A percentile compares a stretch with the other conserved stretches of the same genome.
Evolutionary conservation across 2,113 vertebrate species (phyloP).

Genomic region (Lutjanus erythropterus): DNA sequence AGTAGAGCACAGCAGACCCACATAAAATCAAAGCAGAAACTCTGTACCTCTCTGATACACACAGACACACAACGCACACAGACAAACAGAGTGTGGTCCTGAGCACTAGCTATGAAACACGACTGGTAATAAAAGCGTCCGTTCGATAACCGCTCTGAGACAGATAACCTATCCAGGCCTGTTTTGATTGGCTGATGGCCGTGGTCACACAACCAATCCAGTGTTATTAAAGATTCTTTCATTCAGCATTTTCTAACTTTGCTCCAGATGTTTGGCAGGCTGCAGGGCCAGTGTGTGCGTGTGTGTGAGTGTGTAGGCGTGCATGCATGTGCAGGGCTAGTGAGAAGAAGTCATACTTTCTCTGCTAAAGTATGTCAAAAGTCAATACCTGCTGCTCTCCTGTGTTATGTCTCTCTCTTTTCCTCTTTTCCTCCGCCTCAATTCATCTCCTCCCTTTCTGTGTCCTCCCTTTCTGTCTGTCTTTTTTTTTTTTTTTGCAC

Average conservation of each 20-base stretch:
- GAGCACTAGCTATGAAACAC: slow-evolving; percentile 58
- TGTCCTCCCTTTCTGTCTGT: slow-evolving; percentile 12
- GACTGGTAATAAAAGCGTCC: slow-evolving; percentile 63
- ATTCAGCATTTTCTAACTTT: slow-evolving; percentile 79
- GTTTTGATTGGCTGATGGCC: slow-evolving; percentile 79
- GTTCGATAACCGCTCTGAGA: slow-evolving; percentile 75
- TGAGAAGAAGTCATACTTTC: slow-evolving; percentile 56
- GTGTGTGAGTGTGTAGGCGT: slow-evolving; percentile 41
- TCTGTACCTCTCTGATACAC: neutral
- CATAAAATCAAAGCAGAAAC: slow-evolving; percentile 32
- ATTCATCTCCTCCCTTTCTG: slow-evolving; percentile 12
- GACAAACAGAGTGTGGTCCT: slow-evolving; percentile 51
- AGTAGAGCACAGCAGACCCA: slow-evolving; percentile 9
- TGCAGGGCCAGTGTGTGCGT: slow-evolving; percentile 49
- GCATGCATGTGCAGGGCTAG: slow-evolving; percentile 39
- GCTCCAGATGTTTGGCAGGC: slow-evolving; percentile 84
- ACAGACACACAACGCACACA: slow-evolving; percentile 45
- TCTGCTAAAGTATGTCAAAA: slow-evolving; percentile 69
- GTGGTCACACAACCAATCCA: slow-evolving; percentile 74
- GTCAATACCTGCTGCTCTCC: slow-evolving; percentile 57
- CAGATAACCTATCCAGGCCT: slow-evolving; percentile 75
- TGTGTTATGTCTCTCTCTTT: slow-evolving; percentile 46
- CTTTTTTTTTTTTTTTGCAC: slow-evolving; percentile 25
- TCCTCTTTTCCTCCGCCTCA: neutral
- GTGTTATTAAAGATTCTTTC: slow-evolving; percentile 84